Evolutionary conservation across 2,113 vertebrate genomes (phyloP).

Genomic region (Sceloporus tristichus): DNA sequence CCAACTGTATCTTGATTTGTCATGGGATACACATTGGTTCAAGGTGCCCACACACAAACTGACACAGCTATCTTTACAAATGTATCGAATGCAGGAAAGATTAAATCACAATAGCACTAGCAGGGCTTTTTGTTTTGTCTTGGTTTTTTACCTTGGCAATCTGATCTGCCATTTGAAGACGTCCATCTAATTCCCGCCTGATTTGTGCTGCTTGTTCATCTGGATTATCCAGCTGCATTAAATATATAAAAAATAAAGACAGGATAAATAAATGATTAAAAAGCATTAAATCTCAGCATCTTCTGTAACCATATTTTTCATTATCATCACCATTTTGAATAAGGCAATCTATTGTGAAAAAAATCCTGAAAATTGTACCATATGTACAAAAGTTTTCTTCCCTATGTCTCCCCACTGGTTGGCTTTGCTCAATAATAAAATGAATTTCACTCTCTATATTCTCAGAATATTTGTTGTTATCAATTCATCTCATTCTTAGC

Average conservation of each 20-base stretch:
- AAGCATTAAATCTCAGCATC: background rate
- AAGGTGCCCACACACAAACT: background rate
- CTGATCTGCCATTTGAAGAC: constrained; percentile 98
- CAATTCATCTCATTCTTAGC: background rate
- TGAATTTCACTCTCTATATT: background rate
- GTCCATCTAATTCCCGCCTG: constrained; percentile 94
- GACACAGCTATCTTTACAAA: background rate
- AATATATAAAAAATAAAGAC: constrained; percentile 20
- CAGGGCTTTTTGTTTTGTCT: background rate
- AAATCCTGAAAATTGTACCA: background rate
- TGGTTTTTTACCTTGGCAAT: constrained; percentile 91
- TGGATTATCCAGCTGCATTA: constrained; percentile 93
- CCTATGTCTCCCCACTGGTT: background rate
- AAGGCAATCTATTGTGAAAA: background rate
- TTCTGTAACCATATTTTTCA: background rate
- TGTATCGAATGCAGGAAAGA: background rate
- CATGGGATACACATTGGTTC: background rate
- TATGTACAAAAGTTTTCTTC: background rate
- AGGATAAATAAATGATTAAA: background rate
- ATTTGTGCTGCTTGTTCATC: constrained; percentile 99
- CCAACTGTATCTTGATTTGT: background rate
- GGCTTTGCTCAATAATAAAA: background rate
- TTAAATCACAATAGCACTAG: background rate
- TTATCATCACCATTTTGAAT: background rate
- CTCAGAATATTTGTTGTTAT: background rate